Percentiles rank a stretch among this genome's conserved stretches.
These are phyloP conservation scores for Microcebus jonahi DNA, from an alignment of 2,113 vertebrate species.

Conservation along the genomic window DNA sequence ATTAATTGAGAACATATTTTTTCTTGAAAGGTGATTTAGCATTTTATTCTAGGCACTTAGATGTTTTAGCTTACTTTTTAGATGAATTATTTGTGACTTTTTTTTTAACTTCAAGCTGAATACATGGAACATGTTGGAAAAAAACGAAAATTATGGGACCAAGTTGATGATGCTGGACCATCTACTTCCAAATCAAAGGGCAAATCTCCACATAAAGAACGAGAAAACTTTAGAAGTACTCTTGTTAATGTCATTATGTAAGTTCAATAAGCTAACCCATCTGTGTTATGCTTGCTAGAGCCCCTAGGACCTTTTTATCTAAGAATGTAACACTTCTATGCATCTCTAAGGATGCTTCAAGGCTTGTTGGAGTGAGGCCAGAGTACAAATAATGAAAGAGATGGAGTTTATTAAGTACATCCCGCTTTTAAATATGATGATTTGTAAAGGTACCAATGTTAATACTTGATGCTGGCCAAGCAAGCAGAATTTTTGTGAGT, in stretches of 20 bases:
- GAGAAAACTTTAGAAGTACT: constrained; percentile 85
- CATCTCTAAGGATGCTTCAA: neutral
- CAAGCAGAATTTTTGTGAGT: neutral
- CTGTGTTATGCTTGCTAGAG: neutral
- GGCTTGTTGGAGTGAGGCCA: neutral
- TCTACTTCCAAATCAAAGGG: constrained; percentile 70
- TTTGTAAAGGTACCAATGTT: neutral
- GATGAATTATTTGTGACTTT: constrained; percentile 8
- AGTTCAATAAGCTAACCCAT: constrained; percentile 31
- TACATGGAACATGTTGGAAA: constrained; percentile 51
- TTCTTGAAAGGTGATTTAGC: neutral
- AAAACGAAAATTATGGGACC: constrained; percentile 63
- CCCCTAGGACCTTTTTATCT: neutral
- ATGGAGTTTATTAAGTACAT: neutral
- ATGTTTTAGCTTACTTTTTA: neutral
- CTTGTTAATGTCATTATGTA: constrained; percentile 88
- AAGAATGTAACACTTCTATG: neutral
- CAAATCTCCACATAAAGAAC: constrained; percentile 74
- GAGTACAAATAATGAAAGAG: neutral
- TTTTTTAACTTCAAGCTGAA: constrained; percentile 71
- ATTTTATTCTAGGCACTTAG: constrained; percentile 28
- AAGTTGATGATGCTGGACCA: constrained; percentile 56
- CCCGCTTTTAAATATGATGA: neutral
- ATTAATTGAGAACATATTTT: constrained; percentile 19
- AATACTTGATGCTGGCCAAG: neutral